Conservation (phyloP, 1,140 invertebrate genomes). For the Doryteuthis pealeii region DNA sequence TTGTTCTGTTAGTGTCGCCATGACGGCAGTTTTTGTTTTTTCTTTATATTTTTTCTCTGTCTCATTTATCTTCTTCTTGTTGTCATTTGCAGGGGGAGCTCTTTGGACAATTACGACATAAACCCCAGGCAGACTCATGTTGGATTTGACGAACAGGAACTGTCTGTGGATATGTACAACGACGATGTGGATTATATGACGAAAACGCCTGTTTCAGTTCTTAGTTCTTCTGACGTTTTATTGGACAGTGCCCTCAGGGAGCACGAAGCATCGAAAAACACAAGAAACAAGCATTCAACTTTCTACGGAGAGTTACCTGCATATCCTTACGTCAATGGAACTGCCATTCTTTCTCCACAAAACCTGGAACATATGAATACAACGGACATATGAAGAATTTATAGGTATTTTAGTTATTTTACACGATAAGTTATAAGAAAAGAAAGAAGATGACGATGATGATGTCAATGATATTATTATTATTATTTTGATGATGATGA, state of each 20-base stretch:
- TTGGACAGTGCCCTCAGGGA: not conserved
- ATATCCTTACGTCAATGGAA: conserved; percentile 3
- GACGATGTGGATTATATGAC: conserved; percentile 4
- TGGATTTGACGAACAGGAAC: conserved; percentile 4
- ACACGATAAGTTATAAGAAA: not conserved
- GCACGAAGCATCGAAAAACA: conserved; percentile 4
- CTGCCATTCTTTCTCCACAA: conserved; percentile 7
- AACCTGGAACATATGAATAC: conserved; percentile 3
- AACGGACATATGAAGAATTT: conserved; percentile 3
- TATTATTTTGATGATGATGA: not conserved
- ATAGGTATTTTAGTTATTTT: not conserved
- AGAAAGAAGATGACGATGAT: not conserved
- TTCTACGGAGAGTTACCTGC: conserved; percentile 1
- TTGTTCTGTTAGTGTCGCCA: too few species aligned
- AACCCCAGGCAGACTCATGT: conserved; percentile 6
- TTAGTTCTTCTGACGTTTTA: not conserved
- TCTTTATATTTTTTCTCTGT: not conserved
- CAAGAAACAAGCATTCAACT: conserved; percentile 7
- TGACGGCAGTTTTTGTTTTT: too few species aligned
- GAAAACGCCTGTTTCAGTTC: not conserved
- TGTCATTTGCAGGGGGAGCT: not conserved
- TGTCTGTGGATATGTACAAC: not conserved
- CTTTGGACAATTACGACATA: conserved; percentile 1
- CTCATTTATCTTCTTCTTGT: not conserved
- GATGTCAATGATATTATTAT: not conserved